phyloP scores from a whole-genome alignment of 2,797 vertebrate species.

The Amphiprion clarkii region DNA sequence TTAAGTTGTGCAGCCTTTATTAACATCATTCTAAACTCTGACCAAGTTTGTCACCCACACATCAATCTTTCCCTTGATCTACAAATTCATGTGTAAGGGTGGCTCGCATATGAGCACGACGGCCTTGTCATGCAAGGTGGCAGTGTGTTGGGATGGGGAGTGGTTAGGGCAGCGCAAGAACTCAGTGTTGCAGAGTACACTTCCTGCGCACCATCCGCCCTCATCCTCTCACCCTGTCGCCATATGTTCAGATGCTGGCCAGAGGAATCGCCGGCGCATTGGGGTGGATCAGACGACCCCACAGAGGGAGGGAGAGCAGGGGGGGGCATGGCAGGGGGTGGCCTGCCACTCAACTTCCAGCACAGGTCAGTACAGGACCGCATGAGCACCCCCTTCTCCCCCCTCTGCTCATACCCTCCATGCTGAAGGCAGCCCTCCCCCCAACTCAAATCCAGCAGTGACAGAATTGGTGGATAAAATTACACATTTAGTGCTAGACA shows the following conservation, averaged over 20 bases:
- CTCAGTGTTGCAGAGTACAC: slow-evolving; percentile 74
- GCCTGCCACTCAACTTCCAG: slow-evolving; percentile 90
- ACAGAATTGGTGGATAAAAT: slow-evolving; percentile 69
- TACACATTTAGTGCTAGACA: slow-evolving; percentile 49
- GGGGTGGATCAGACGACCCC: slow-evolving; percentile 87
- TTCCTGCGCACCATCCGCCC: slow-evolving; percentile 79
- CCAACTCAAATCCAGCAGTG: slow-evolving; percentile 80
- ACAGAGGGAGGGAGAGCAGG: slow-evolving; percentile 89
- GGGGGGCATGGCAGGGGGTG: slow-evolving; percentile 88
- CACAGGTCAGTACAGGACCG: slow-evolving; percentile 90
- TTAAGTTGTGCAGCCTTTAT: slow-evolving; percentile 38
- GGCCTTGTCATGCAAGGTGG: slow-evolving; percentile 66
- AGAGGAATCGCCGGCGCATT: slow-evolving; percentile 87
- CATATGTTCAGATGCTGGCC: slow-evolving; percentile 91
- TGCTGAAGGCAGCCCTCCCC: slow-evolving; percentile 79
- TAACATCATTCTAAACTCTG: slow-evolving; percentile 44
- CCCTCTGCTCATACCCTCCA: slow-evolving; percentile 83
- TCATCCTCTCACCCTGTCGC: slow-evolving; percentile 88
- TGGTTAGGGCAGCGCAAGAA: slow-evolving; percentile 77
- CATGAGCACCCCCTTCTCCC: slow-evolving; percentile 84
- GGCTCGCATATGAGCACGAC: slow-evolving; percentile 51
- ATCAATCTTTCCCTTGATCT: slow-evolving; percentile 36
- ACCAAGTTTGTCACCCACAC: slow-evolving; percentile 49
- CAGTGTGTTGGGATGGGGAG: slow-evolving; percentile 79
- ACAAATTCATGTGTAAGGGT: slow-evolving; percentile 43